Evolutionary conservation across 1,140 invertebrate species (phyloP).

Genomic region (Maconellicoccus hirsutus): DNA sequence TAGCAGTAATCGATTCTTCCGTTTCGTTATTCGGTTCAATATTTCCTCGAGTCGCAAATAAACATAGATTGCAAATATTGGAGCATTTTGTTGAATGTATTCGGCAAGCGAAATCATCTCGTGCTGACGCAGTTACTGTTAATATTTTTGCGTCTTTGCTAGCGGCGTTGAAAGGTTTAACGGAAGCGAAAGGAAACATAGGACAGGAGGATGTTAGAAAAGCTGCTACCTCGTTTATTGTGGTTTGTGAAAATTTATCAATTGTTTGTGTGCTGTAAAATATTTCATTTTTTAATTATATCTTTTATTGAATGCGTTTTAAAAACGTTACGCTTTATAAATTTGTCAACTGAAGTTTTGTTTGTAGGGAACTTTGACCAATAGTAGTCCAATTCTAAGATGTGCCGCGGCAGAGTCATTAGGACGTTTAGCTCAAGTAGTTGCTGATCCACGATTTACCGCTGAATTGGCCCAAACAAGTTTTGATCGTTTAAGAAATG

Average conservation of each 20-base stretch:
- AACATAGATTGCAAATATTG: conserved; percentile 91
- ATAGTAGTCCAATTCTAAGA: conserved; percentile 69
- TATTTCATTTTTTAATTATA: conserved; percentile 10
- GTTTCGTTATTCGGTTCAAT: conserved; percentile 86
- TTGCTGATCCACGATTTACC: conserved; percentile 72
- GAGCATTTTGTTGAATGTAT: conserved; percentile 94
- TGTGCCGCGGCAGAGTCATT: conserved; percentile 79
- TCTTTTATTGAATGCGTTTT: too few relatives aligned
- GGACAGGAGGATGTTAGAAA: conserved; percentile 84
- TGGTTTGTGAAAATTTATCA: conserved; percentile 36
- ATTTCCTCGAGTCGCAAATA: conserved; percentile 86
- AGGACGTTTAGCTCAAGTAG: conserved; percentile 78
- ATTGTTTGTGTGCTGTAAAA: conserved; percentile 16
- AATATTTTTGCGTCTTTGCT: conserved; percentile 92
- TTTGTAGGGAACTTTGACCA: conserved; percentile 58
- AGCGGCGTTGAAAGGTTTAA: conserved; percentile 74
- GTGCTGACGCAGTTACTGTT: conserved; percentile 91
- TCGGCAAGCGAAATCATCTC: conserved; percentile 75
- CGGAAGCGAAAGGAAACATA: conserved; percentile 72
- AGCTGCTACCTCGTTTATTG: conserved; percentile 66
- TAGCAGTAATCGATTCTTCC: conserved; percentile 90
- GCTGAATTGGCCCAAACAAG: conserved; percentile 81
- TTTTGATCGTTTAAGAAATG: conserved; percentile 78
- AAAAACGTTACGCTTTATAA: too few relatives aligned
- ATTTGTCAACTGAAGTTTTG: background rate